phyloP scores from a whole-genome alignment of 2,888 invertebrate genomes.

The Pseudanteris insignis region DNA sequence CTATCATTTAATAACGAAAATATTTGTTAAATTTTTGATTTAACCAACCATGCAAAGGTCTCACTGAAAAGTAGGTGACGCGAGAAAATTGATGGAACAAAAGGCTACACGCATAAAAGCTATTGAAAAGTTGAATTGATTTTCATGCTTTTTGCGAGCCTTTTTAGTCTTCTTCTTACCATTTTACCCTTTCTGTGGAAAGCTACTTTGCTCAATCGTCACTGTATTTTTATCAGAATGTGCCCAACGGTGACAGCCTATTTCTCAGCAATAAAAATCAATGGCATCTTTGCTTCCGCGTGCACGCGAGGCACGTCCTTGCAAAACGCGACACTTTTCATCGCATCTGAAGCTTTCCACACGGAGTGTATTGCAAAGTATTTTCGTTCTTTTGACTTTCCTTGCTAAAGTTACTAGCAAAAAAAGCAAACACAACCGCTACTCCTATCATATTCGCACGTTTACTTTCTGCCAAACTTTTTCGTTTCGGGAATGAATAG shows the following conservation, averaged over 20 bases:
- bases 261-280: conserved; percentile 51
- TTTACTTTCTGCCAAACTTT: conserved; percentile 12
- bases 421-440: conserved; percentile 24
- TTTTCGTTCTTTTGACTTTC: conserved; percentile 51
- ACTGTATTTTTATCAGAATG: conserved; percentile 46
- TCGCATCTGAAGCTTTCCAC: conserved; percentile 12
- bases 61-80: conserved; percentile 17
- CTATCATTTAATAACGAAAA: too few species aligned
- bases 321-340: conserved; percentile 27
- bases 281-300: conserved; percentile 29
- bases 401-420: conserved; percentile 33
- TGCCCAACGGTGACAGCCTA: conserved; percentile 46
- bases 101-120: conserved; percentile 29
- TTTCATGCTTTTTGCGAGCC: conserved; percentile 37
- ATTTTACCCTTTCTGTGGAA: conserved; percentile 27
- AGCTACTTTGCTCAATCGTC: conserved; percentile 40
- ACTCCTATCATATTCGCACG: conserved; percentile 5
- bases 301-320: conserved; percentile 53
- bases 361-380: conserved; percentile 28
- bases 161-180: conserved; percentile 36
- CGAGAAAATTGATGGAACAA: conserved; percentile 27
- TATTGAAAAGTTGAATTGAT: conserved; percentile 29
- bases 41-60: too few species aligned
- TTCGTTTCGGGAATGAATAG: too few species aligned
- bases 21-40: too few species aligned